These are phyloP conservation scores for Chascanopsetta lugubris DNA, from an alignment of 2,113 vertebrate genomes.

Conservation along the genomic window DNA sequence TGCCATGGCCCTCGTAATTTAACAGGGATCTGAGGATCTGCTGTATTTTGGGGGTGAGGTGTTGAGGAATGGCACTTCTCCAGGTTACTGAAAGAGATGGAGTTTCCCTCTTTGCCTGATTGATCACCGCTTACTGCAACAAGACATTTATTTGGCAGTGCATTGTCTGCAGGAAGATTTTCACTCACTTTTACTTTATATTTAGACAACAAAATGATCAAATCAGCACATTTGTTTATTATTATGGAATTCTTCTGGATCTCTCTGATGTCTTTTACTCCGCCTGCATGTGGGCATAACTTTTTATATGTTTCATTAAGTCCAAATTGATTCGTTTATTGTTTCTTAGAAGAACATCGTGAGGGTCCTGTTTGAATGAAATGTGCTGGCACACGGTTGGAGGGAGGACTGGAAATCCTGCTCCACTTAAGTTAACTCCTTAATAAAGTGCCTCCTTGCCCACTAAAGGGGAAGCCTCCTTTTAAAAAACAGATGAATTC, in stretches of 20 bases:
- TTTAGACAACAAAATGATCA: background rate
- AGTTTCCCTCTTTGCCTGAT: constrained; percentile 1
- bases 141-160: constrained; percentile 14
- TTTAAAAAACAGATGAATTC: background rate
- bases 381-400: background rate
- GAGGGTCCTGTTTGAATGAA: background rate
- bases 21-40: background rate
- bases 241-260: background rate
- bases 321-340: background rate
- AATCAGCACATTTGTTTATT: too few species aligned
- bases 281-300: background rate
- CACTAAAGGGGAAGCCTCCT: background rate
- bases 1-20: background rate
- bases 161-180: constrained; percentile 14
- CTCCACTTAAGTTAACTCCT: constrained; percentile 20
- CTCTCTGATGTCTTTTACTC: background rate
- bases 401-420: constrained; percentile 16
- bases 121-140: constrained; percentile 22
- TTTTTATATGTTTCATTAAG: background rate
- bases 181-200: background rate
- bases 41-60: background rate
- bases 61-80: background rate
- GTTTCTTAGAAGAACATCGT: constrained; percentile 12
- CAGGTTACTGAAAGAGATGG: background rate
- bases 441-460: background rate